Conservation (phyloP, 2,888 invertebrate species). For the Trachelus iudaicus region DNA sequence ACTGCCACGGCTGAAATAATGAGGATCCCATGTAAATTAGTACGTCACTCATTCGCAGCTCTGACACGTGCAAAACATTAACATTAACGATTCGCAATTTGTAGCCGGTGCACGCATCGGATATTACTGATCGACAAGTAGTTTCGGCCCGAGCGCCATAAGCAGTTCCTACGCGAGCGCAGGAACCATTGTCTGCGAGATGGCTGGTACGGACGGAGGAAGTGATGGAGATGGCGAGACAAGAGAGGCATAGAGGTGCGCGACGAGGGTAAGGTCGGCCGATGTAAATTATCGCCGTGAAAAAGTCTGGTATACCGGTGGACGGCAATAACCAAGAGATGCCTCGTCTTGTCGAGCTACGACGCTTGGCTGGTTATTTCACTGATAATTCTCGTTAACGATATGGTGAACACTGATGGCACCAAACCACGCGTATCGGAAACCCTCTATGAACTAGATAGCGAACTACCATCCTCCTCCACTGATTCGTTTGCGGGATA, state of each 20-base stretch:
- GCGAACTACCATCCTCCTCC: neutral
- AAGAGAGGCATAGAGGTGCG: neutral
- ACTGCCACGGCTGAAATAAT: constrained; percentile 66
- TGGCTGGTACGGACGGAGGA: neutral
- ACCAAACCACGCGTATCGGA: neutral
- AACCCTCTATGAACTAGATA: neutral
- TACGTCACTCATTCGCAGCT: neutral
- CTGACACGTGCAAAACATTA: neutral
- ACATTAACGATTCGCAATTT: neutral
- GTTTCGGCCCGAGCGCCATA: neutral
- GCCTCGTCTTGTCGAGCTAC: neutral
- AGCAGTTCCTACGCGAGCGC: neutral
- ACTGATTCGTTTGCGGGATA: constrained; percentile 16
- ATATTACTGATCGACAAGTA: neutral
- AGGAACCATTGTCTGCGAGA: neutral
- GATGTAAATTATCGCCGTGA: neutral
- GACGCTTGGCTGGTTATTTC: neutral
- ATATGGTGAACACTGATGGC: neutral
- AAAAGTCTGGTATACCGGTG: neutral
- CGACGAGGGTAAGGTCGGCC: neutral
- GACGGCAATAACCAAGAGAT: no score
- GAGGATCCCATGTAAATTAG: neutral
- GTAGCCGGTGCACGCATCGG: neutral
- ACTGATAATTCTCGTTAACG: neutral
- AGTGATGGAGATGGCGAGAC: neutral